Conservation (phyloP, 2,797 vertebrate species). For the Necrosyrtes monachus region DNA sequence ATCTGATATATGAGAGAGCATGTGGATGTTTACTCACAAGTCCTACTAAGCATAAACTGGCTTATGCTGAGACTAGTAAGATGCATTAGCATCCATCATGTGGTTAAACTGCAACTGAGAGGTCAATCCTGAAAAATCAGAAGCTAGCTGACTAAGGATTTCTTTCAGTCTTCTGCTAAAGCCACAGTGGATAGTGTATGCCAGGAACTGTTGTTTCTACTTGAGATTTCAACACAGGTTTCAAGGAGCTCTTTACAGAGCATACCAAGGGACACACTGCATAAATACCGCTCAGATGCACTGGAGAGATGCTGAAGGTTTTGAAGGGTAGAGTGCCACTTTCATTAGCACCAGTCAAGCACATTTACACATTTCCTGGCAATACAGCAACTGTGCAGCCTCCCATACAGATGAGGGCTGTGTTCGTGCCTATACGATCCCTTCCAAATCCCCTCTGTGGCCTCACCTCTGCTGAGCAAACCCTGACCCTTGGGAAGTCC, state of each 20-base stretch:
- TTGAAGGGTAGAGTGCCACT: not conserved
- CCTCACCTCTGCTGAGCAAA: not conserved
- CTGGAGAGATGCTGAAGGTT: not conserved
- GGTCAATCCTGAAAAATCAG: not conserved
- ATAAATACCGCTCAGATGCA: not conserved
- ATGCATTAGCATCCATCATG: not conserved
- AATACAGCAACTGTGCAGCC: not conserved
- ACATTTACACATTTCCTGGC: not conserved
- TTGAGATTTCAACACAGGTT: not conserved
- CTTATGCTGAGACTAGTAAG: not conserved
- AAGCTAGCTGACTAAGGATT: not conserved
- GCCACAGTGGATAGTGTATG: not conserved
- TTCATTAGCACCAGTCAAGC: not conserved
- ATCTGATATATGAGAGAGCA: not conserved
- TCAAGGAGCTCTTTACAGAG: not conserved
- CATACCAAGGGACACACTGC: not conserved
- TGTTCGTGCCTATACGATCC: not conserved
- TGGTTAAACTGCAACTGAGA: not conserved
- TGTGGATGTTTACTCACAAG: not conserved
- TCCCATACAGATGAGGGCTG: not conserved
- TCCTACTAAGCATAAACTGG: not conserved
- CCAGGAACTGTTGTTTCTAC: not conserved
- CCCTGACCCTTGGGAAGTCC: not conserved
- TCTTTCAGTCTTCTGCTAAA: not conserved
- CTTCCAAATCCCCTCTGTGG: not conserved